Conservation (phyloP, 1,140 invertebrate genomes). For the Camponotus vicinus region DNA sequence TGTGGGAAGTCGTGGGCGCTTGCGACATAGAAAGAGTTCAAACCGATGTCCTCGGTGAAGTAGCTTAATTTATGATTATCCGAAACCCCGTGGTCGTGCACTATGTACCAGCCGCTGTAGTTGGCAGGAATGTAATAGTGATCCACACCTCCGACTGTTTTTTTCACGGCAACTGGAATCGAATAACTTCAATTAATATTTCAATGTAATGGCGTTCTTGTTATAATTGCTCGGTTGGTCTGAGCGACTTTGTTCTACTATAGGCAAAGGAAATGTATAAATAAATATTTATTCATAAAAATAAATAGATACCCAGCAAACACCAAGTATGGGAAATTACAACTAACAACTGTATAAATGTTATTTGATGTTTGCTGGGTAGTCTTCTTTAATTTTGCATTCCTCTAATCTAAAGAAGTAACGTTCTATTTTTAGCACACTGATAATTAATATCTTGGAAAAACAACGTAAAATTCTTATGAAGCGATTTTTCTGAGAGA, state of each 20-base stretch:
- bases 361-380: too few species aligned
- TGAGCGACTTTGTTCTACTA: neutral
- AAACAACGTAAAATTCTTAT: too few species aligned
- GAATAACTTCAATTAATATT: neutral
- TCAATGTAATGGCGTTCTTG: neutral
- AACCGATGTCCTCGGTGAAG: constrained; percentile 90
- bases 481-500: neutral
- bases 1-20: constrained; percentile 87
- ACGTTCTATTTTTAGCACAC: neutral
- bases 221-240: neutral
- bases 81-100: neutral
- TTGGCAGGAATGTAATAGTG: constrained; percentile 83
- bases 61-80: constrained; percentile 86
- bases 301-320: too few species aligned
- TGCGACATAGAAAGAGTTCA: constrained; percentile 90
- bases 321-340: too few species aligned
- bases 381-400: neutral
- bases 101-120: constrained; percentile 85
- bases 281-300: neutral
- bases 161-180: constrained; percentile 43
- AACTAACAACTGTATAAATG: too few species aligned
- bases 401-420: neutral
- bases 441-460: neutral
- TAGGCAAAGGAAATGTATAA: neutral
- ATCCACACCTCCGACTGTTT: constrained; percentile 58